Conservation (phyloP, 2,888 invertebrate genomes). For the Stenichneumon culpator region DNA sequence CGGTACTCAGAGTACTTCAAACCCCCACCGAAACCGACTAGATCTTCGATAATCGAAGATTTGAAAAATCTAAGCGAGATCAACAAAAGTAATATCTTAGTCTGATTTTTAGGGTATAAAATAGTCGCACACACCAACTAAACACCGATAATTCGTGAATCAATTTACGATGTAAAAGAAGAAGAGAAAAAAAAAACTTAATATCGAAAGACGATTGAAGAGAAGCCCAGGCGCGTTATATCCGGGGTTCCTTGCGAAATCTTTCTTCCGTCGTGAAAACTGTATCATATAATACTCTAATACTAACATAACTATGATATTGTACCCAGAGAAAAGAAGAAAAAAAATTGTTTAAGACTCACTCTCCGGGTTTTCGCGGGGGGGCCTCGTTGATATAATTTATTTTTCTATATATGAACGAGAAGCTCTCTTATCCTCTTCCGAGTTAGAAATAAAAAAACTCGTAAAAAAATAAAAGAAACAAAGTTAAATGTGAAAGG, state of each 20-base stretch:
- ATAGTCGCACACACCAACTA: conserved; percentile 35
- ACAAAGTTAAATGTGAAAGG: conserved; percentile 16
- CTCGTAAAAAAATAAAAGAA: conserved; percentile 26
- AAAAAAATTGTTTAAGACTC: conserved; percentile 53
- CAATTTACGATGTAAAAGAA: conserved; percentile 51
- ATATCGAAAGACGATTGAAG: conserved; percentile 44
- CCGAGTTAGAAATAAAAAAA: conserved; percentile 34
- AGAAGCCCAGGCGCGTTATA: conserved; percentile 29
- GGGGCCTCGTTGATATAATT: conserved; percentile 76
- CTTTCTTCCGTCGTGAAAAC: conserved; percentile 46
- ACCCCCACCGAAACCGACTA: conserved; percentile 18
- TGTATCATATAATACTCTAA: conserved; percentile 56
- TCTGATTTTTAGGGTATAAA: conserved; percentile 32
- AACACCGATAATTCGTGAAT: conserved; percentile 32
- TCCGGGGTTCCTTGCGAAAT: conserved; percentile 32
- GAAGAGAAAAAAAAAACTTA: conserved; percentile 39
- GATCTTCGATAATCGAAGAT: conserved; percentile 33
- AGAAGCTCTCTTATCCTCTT: conserved; percentile 69
- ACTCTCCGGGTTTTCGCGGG: conserved; percentile 42
- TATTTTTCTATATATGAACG: conserved; percentile 82
- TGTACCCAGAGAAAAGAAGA: conserved; percentile 32
- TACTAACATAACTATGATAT: conserved; percentile 43
- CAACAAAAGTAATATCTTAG: conserved; percentile 34
- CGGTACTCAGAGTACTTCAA: conserved; percentile 20
- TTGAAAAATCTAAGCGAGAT: conserved; percentile 52